phyloP scores from a whole-genome alignment of 1,140 invertebrate genomes.

The Tenebrio molitor region DNA sequence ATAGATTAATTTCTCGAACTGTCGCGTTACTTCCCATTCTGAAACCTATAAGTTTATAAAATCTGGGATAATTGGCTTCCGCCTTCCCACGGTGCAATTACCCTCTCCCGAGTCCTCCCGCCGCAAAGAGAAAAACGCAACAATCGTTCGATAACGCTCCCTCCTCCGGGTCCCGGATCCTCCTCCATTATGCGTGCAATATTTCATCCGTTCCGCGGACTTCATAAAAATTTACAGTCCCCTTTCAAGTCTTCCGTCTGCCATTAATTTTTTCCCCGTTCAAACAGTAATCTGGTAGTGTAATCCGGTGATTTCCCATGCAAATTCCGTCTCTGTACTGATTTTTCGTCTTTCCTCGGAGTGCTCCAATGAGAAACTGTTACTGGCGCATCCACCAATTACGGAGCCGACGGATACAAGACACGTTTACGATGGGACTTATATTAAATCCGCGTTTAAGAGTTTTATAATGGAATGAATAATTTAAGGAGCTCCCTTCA shows the following conservation, averaged over 20 bases:
- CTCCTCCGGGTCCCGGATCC: no score
- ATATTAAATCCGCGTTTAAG: slow-evolving; percentile 57
- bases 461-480: slow-evolving; percentile 59
- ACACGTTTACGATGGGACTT: slow-evolving; percentile 50
- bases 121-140: no score
- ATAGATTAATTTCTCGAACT: slow-evolving; percentile 49
- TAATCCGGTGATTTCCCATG: slow-evolving; percentile 40
- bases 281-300: slow-evolving; percentile 32
- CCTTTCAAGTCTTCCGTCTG: background rate
- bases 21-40: slow-evolving; percentile 47
- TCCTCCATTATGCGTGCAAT: no score
- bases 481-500: slow-evolving; percentile 54
- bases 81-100: background rate
- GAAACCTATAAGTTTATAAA: slow-evolving; percentile 47
- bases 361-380: slow-evolving; percentile 44
- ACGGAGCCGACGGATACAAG: slow-evolving; percentile 41
- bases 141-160: no score
- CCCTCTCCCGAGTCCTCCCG: background rate
- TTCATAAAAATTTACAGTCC: slow-evolving; percentile 1
- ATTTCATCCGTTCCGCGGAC: background rate
- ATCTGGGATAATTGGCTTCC: slow-evolving; percentile 40
- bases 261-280: background rate
- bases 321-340: slow-evolving; percentile 40
- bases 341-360: slow-evolving; percentile 32
- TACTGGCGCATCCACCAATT: slow-evolving; percentile 25